Evolutionary conservation across 2,797 vertebrate species (phyloP).

Genomic region (Chiroxiphia lanceolata): DNA sequence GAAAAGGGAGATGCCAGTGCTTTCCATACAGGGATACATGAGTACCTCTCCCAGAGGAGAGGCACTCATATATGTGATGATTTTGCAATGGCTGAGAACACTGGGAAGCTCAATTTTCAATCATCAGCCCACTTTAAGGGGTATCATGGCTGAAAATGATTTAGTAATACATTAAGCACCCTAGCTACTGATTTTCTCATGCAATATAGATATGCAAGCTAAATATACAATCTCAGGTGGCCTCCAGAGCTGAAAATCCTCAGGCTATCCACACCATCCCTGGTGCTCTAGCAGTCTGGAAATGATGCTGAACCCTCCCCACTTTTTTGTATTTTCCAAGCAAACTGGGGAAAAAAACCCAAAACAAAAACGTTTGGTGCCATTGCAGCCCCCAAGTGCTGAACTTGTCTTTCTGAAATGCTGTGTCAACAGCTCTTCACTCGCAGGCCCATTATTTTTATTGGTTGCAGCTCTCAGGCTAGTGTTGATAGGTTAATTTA

Average conservation of each 20-base stretch:
- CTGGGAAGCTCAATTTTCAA: neutral
- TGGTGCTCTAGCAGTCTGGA: neutral
- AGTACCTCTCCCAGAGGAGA: neutral
- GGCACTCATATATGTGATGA: neutral
- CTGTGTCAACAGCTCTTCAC: constrained; percentile 6
- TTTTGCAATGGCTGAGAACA: neutral
- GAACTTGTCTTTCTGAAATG: constrained; percentile 52
- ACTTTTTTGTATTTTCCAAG: neutral
- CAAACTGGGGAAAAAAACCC: neutral
- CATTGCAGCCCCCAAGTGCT: constrained; percentile 25
- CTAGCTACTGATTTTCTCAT: neutral
- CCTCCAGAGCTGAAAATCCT: neutral
- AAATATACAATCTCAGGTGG: neutral
- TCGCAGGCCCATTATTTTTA: constrained; percentile 48
- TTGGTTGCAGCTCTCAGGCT: neutral
- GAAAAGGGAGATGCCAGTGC: neutral
- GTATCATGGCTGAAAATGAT: neutral
- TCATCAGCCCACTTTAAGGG: neutral
- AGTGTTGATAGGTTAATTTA: constrained; percentile 57
- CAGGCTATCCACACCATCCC: neutral
- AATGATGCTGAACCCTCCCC: neutral
- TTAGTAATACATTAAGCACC: neutral
- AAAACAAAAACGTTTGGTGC: neutral
- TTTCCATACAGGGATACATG: neutral
- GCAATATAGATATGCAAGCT: neutral